Conservation (phyloP, 2,797 vertebrate genomes). For the Melanogrammus aeglefinus region DNA sequence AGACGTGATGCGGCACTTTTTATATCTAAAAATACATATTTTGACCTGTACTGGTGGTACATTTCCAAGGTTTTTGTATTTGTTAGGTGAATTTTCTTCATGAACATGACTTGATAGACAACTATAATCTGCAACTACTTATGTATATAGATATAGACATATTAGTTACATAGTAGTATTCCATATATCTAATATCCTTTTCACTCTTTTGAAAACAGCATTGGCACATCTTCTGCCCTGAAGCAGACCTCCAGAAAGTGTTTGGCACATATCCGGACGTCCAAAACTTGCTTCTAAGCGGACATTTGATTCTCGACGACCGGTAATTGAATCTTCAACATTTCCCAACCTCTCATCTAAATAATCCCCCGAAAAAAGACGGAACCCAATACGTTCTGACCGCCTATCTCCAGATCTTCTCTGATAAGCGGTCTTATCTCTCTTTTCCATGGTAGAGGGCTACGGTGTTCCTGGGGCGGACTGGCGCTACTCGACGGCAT, state of each 20-base stretch:
- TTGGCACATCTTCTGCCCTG: conserved; percentile 79
- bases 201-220: conserved; percentile 63
- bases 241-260: conserved; percentile 63
- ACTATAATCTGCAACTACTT: not conserved
- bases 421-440: not conserved
- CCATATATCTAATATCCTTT: not conserved
- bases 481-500: conserved; percentile 86
- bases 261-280: conserved; percentile 70
- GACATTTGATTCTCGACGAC: conserved; percentile 79
- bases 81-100: not conserved
- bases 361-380: no score
- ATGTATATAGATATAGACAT: not conserved
- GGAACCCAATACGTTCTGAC: no score
- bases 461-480: conserved; percentile 85
- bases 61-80: no score
- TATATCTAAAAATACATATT: not conserved
- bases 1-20: not conserved
- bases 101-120: not conserved
- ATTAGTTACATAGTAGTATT: not conserved
- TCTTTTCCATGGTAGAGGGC: conserved; percentile 68
- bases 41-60: not conserved
- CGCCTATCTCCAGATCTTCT: no score
- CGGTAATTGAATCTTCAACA: conserved; percentile 59
- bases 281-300: conserved; percentile 59
- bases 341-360: not conserved